Conservation (phyloP, 2,888 invertebrate genomes). For the Prosapia bicincta region DNA sequence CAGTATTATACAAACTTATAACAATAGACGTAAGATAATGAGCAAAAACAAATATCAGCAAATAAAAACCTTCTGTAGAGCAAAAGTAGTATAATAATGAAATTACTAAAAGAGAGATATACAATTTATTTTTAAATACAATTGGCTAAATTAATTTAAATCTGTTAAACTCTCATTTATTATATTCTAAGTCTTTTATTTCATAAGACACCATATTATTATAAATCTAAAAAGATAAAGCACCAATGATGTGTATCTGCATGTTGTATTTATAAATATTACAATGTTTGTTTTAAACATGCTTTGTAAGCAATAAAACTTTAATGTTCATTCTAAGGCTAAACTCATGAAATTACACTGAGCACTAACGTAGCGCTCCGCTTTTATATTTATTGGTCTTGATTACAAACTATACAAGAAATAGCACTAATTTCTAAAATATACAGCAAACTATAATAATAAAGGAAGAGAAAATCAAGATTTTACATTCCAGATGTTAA, state of each 20-base stretch:
- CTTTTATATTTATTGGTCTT: not conserved
- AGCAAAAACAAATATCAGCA: too few species aligned
- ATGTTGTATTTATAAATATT: slow-evolving; percentile 9
- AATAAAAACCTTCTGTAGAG: too few species aligned
- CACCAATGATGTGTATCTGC: slow-evolving; percentile 25
- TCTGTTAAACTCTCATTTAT: not conserved
- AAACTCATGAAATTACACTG: not conserved
- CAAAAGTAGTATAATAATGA: too few species aligned
- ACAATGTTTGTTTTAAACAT: not conserved
- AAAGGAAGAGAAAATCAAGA: too few species aligned
- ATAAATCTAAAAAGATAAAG: slow-evolving; percentile 27
- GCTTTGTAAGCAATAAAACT: not conserved
- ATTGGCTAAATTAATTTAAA: too few species aligned
- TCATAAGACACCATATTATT: slow-evolving; percentile 30
- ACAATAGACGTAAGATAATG: too few species aligned
- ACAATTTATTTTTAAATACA: too few species aligned
- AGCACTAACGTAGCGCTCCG: not conserved
- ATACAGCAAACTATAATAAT: too few species aligned
- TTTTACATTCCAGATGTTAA: too few species aligned
- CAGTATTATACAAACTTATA: too few species aligned
- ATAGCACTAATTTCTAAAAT: not conserved
- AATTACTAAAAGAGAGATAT: too few species aligned
- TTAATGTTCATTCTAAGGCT: not conserved
- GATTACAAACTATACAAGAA: not conserved
- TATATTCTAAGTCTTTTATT: slow-evolving; percentile 28